phyloP scores from a whole-genome alignment of 2,888 invertebrate species.

The Himalopsyche anomala region DNA sequence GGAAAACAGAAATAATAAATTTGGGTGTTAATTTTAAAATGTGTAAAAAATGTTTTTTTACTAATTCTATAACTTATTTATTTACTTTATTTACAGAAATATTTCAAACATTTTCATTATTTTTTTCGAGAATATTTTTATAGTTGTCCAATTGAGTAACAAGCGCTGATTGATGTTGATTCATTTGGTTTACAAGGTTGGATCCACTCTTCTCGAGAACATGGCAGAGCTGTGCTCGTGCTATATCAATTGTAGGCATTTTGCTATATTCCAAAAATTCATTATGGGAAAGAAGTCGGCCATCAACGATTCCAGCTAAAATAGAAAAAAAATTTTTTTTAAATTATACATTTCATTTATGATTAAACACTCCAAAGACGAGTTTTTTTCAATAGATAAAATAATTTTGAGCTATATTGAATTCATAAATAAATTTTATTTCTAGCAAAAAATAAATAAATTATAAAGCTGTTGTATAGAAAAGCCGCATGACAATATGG shows the following conservation, averaged over 20 bases:
- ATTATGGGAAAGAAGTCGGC: slow-evolving; percentile 81
- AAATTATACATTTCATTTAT: not conserved
- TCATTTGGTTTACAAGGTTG: slow-evolving; percentile 81
- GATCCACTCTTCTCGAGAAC: slow-evolving; percentile 82
- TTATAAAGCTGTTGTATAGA: no score
- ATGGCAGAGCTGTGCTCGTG: slow-evolving; percentile 82
- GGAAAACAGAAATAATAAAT: no score
- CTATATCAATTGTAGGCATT: slow-evolving; percentile 80
- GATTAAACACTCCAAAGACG: no score
- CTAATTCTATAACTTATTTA: slow-evolving; percentile 10
- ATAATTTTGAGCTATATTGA: no score
- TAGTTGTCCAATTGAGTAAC: slow-evolving; percentile 82
- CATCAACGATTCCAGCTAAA: slow-evolving; percentile 85
- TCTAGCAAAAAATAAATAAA: no score
- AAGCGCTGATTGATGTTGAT: slow-evolving; percentile 82
- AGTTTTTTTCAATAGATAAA: no score
- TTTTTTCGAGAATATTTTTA: slow-evolving; percentile 66
- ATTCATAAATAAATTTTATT: no score
- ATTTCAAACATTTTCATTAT: slow-evolving; percentile 31
- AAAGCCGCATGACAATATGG: no score
- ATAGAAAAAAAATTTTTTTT: not conserved
- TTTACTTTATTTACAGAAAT: not conserved
- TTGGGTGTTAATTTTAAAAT: no score
- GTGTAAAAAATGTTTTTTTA: not conserved
- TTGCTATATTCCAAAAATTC: slow-evolving; percentile 82